Evolutionary conservation across 2,797 vertebrate species (phyloP), one percentile per base, ranked within the genome.

Genomic region (Apogon hyalosoma): DNA sequence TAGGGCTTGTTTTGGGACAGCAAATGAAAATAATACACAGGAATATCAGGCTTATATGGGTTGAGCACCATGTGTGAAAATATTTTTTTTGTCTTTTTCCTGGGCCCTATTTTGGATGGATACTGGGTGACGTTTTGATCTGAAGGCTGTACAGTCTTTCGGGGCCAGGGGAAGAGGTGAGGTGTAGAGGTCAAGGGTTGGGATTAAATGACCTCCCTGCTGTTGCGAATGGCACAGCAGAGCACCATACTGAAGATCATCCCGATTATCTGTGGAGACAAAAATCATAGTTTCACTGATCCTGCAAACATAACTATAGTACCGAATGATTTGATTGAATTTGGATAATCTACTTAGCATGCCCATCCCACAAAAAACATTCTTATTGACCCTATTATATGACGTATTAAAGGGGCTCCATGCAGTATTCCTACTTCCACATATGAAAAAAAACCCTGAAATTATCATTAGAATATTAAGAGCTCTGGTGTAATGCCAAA

Each of bases 201-300:
- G 15, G 11, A 84, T 95, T 94, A 99, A 79, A 98, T 95, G 89
- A 97, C 93, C 75, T 98, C 96, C 82, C 95, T 93, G 67, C 94
- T 96, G 92, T 96, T 98, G 69, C 96, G 96, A 87, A 99, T 96
- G 0, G 92, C 97, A 86, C 98, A 99, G 88, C 98, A 99, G 52
- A 99, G 95, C 73, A 99, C 95, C 97, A 99, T 98, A 83, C 97
- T 99, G 94, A 98, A 98, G 87, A 99, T 95, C 98, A 99, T 99
- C 82, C 97, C 98, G 49, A 98, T 97, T 84, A 98, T 95, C 98
- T 99, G 91, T 66, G 7, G 52, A 59, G 21, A 58, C 13, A 12
- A 48, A 48, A 70, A 72, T 43, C 1, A 42, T 31, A 57, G 11
- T 28, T 28, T 28, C 6, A 6, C 24, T 28, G 24, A 28, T 28